Base-by-base conservation (phyloP, 2,797 vertebrate species). In the Gallinago solitaria region DNA sequence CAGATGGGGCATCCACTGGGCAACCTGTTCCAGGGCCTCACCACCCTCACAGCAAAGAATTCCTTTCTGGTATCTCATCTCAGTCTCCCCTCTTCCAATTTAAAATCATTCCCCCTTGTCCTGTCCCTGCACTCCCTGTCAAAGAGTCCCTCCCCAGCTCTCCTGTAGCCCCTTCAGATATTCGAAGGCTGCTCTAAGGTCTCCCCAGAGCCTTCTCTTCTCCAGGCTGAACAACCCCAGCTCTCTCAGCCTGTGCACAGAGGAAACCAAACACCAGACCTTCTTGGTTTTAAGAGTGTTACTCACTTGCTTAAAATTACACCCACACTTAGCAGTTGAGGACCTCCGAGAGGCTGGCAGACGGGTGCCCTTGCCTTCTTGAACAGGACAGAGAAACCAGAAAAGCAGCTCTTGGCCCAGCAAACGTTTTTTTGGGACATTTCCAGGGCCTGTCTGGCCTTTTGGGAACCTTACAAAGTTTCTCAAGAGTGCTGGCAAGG, bases 371-470 rank as follows among this genome's bases (percentile, higher is more conserved):
- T 53, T 2, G 3, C 39, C 27, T 53, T 61, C 67, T 68, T 84
- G 79, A 28, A 45, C 23, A 51, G 64, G 30, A 53, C 43, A 53
- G 1, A 2, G 4, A 68, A 87, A 45, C 5, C 28, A 82, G 63
- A 68, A 35, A 7, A 70, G 37, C 41, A 51, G 32, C 20, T 76
- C 68, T 80, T 67, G 37, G 37, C 89, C 65, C 71, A 80, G 45
- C 17, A 80, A 48, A 45, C 19, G 32, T 74, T 56, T 79, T 35
- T 45, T 47, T 5, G 45, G 45, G 51, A 70, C 24, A 43, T 61
- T 91, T 93, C 65, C 87, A 93, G 93, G 57, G 57, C 94, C 50
- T 45, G 32, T 24, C 53, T 86, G 73, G 78, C 80, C 59, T 77
- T 61, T 61, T 7, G 19, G 35, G 69, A 74, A 73, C 79, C 57